Conservation (phyloP, 2,797 vertebrate species). For the Alfaro cultratus region DNA sequence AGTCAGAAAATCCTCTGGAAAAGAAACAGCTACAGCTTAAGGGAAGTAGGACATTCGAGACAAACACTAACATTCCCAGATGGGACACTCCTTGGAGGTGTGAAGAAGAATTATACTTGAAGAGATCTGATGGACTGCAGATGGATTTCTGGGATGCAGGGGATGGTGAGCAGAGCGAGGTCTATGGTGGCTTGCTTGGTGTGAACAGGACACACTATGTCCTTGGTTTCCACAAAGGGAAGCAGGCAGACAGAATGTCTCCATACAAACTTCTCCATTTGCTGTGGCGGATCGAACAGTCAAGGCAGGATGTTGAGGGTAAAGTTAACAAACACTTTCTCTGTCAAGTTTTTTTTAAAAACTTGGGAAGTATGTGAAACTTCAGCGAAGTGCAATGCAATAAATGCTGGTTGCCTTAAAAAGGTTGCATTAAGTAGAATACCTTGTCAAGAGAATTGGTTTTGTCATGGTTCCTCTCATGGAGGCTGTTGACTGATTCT, state of each 20-base stretch:
- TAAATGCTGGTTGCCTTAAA: background rate
- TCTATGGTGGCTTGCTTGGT: slow-evolving; percentile 90
- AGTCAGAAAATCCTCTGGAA: slow-evolving; percentile 50
- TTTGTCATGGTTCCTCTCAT: slow-evolving; percentile 90
- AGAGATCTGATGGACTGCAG: slow-evolving; percentile 72
- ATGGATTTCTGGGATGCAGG: slow-evolving; percentile 79
- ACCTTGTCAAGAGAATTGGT: slow-evolving; percentile 95
- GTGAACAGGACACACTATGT: slow-evolving; percentile 83
- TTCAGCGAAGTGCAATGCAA: slow-evolving; percentile 11
- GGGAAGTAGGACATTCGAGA: slow-evolving; percentile 34
- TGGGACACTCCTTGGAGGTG: slow-evolving; percentile 55
- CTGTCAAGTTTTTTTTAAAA: slow-evolving; percentile 15
- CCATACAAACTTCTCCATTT: slow-evolving; percentile 86
- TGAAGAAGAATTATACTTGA: slow-evolving; percentile 74
- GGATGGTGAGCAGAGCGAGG: slow-evolving; percentile 88
- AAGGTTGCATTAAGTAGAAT: slow-evolving; percentile 24
- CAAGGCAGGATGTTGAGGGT: slow-evolving; percentile 65
- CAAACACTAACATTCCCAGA: slow-evolving; percentile 58
- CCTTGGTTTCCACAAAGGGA: slow-evolving; percentile 79
- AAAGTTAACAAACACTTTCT: slow-evolving; percentile 56
- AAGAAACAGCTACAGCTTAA: slow-evolving; percentile 52
- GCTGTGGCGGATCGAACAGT: slow-evolving; percentile 67
- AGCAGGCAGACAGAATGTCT: slow-evolving; percentile 87
- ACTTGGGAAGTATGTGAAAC: slow-evolving; percentile 9
- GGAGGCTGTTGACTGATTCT: slow-evolving; percentile 91